Percentiles rank a stretch among this genome's conserved stretches.
Conservation (phyloP, 1,140 invertebrate species). For the Paralvinella palmiformis region DNA sequence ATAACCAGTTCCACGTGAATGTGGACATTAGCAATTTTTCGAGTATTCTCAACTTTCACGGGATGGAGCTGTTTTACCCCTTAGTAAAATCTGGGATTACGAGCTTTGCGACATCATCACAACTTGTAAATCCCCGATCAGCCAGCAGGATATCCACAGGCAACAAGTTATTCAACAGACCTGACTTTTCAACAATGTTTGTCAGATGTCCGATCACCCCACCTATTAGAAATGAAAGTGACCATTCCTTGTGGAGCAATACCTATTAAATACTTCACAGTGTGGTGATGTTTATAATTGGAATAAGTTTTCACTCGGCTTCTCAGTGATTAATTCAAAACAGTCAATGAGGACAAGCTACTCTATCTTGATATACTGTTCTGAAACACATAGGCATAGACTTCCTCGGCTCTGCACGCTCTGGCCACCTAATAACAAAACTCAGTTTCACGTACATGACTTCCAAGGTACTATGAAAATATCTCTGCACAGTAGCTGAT, state of each 20-base stretch:
- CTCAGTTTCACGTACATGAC: too few species aligned
- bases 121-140: slow-evolving; percentile 25
- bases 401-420: too few species aligned
- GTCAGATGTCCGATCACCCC: slow-evolving; percentile 31
- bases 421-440: too few species aligned
- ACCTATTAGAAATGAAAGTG: slow-evolving; percentile 31
- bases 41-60: slow-evolving; percentile 12
- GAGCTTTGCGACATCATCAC: slow-evolving; percentile 22
- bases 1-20: slow-evolving; percentile 26
- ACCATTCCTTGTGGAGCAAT: slow-evolving; percentile 29
- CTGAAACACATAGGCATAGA: too few species aligned
- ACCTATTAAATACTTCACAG: slow-evolving; percentile 35
- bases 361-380: too few species aligned
- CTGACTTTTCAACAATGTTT: slow-evolving; percentile 30
- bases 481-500: too few species aligned
- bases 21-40: slow-evolving; percentile 20
- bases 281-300: slow-evolving; percentile 35
- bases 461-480: too few species aligned
- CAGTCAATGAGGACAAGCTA: too few species aligned
- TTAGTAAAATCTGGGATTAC: slow-evolving; percentile 24
- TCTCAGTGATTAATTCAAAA: too few species aligned
- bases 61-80: slow-evolving; percentile 6
- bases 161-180: slow-evolving; percentile 21
- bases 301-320: slow-evolving; percentile 25
- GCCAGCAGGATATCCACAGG: slow-evolving; percentile 24